Evolutionary conservation across 2,113 vertebrate species (phyloP), one percentile per base, ranked within the genome.

Genomic region (Pelmatolapia mariae): DNA sequence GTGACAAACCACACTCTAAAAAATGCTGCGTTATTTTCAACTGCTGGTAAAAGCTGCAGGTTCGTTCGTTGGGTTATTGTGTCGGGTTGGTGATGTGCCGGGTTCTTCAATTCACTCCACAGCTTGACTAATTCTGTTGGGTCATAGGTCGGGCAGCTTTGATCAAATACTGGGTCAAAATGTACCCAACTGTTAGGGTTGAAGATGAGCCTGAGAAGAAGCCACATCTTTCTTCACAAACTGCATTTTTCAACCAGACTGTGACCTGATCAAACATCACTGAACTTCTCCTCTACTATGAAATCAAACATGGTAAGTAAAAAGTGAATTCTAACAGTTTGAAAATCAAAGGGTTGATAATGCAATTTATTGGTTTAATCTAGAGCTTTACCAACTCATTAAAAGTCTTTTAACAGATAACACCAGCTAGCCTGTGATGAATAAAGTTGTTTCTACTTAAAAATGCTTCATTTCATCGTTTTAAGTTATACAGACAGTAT

Each of bases 291-390:
- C 56, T 16, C 56, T 2, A 59, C 15, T 59, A 0, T 18, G 56
- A 59, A 31, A 59, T 31, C 18, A 59, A 59, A 59, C 57, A 31
- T 31, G 56, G 26, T 59, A 0, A 59, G 56, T 36, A 59, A 59
- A 10, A 59, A 31, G 1, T 59, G 1, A 59, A 59, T 4, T 59
- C 3, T 31, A 59, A 10, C 1, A 31, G 26, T 59, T 59, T 59
- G 15, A 31, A 59, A 59, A 59, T 31, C 26, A 59, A 0, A 59
- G 5, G 0, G 26, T 31, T 59, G 15, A 59, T 31, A 6, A 31
- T 31, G 6, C 29, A 31, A 59, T 59, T 59, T 59, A 59, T 59
- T 59, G 26, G 26, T 31, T 31, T 31, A 59, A 18, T 31, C 56
- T 1, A 59, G 5, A 59, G 31, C 54, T 16, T 47, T 15, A 47